phyloP scores from a whole-genome alignment of 1,140 invertebrate species.

The Mercenaria mercenaria region DNA sequence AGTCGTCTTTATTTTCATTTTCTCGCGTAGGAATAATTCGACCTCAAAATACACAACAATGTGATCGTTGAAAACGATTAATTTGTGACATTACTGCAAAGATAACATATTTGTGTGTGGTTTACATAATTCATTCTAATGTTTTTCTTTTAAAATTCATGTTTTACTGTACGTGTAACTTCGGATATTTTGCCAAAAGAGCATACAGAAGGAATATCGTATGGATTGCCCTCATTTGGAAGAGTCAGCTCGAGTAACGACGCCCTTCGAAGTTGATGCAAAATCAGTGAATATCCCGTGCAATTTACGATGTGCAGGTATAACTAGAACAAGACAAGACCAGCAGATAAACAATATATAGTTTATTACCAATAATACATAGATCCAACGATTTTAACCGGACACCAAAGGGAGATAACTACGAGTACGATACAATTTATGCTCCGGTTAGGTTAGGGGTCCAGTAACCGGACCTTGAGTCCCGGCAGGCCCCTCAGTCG shows the following conservation, averaged over 20 bases:
- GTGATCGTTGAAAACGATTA: conserved; percentile 34
- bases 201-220: background rate
- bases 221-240: conserved; percentile 74
- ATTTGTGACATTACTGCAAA: background rate
- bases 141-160: background rate
- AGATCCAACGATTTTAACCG: background rate
- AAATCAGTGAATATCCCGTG: conserved; percentile 65
- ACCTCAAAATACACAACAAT: conserved; percentile 45
- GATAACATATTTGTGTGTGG: background rate
- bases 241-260: conserved; percentile 67
- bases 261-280: conserved; percentile 58
- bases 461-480: no score
- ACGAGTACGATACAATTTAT: no score
- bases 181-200: background rate
- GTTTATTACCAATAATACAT: no score
- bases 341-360: no score
- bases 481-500: no score
- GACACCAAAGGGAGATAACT: background rate
- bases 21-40: conserved; percentile 22
- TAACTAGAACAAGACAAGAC: background rate
- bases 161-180: no score
- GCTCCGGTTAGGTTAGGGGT: no score
- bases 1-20: background rate
- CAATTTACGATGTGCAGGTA: conserved; percentile 68
- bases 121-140: background rate